These are phyloP conservation scores for Ypsolopha sequella DNA, from an alignment of 2,888 invertebrate genomes.

Conservation along the genomic window DNA sequence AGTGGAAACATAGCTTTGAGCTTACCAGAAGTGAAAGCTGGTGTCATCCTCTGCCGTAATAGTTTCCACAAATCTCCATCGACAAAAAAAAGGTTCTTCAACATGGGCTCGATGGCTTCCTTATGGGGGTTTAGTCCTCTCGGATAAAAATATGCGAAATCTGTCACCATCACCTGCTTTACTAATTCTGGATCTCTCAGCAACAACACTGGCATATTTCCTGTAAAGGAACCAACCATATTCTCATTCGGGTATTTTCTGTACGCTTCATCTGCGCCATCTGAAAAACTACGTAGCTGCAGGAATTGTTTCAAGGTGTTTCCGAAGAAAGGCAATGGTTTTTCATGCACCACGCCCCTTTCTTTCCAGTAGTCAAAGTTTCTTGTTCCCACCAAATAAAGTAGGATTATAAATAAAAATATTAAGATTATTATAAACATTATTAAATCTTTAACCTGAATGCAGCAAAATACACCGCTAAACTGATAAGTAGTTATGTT, in stretches of 20 bases:
- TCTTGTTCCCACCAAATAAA: conserved; percentile 39
- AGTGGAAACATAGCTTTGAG: conserved; percentile 55
- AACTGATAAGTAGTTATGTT: too few relatives aligned
- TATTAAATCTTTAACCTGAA: too few relatives aligned
- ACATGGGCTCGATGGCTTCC: conserved; percentile 40
- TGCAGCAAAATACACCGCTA: too few relatives aligned
- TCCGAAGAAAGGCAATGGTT: conserved; percentile 38
- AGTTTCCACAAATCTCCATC: conserved; percentile 41
- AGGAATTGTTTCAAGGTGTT: conserved; percentile 36
- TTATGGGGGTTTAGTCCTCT: conserved; percentile 43
- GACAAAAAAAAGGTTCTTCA: conserved; percentile 25
- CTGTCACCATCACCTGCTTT: conserved; percentile 41
- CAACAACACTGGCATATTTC: conserved; percentile 36
- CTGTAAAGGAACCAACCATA: conserved; percentile 46
- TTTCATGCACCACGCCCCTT: conserved; percentile 42
- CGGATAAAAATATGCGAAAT: conserved; percentile 41
- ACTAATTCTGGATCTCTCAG: conserved; percentile 48
- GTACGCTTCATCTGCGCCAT: conserved; percentile 39
- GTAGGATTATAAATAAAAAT: conserved; percentile 11
- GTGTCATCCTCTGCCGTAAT: conserved; percentile 47
- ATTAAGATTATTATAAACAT: too few relatives aligned
- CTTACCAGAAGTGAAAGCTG: conserved; percentile 50
- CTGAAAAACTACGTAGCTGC: conserved; percentile 38
- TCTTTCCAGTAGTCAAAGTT: conserved; percentile 49
- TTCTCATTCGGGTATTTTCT: conserved; percentile 44